Base-by-base conservation (phyloP, 2,888 invertebrate species). In the Athalia circularis region DNA sequence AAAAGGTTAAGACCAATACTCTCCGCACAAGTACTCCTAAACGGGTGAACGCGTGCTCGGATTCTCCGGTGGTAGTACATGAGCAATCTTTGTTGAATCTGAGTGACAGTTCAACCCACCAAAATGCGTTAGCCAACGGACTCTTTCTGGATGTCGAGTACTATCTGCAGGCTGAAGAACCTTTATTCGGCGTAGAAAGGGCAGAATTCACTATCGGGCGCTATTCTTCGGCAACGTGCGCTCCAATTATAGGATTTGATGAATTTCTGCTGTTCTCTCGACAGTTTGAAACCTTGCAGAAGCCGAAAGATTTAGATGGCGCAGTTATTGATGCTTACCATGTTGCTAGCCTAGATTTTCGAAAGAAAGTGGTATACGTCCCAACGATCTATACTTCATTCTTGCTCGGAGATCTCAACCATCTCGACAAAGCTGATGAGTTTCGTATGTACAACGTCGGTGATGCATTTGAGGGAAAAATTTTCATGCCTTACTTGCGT, bases 111-210 rank as follows among this genome's bases (percentile, higher is more conserved):
- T 65, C 65, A 5, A 65, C 65, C 9, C 47, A 65, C n/a, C 45
- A 43, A 5, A 65, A 65, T 45, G 65, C 65, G 5, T 45, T 45
- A 11, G 7, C 43, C 5, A 65, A 65, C 45, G 65, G 65, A 45
- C 43, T 65, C 29, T 65, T 65, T 65, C 43, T 45, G 43, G 65
- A 65, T 43, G 65, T 45, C 43, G 11, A 65, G 45, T 65, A 65
- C 45, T 65, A 65, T 11, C 9, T 65, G 65, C 65, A 15, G 15
- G 7, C 7, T 3, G 9, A 8, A 15, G 13, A 62, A 6, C 5
- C 3, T 8, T 43, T 29, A 2, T 1, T 62, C 9, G 29, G 6
- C 15, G 9, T 62, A 4, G 29, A 62, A 62, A 6, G 6, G 15
- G n/a, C 29, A 6, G 61, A 45, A 11, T 65, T 45, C 45, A 65